Evolutionary conservation across 2,888 invertebrate genomes (phyloP), one percentile per base, ranked within the genome.

Genomic region (Diarsia dahlii): DNA sequence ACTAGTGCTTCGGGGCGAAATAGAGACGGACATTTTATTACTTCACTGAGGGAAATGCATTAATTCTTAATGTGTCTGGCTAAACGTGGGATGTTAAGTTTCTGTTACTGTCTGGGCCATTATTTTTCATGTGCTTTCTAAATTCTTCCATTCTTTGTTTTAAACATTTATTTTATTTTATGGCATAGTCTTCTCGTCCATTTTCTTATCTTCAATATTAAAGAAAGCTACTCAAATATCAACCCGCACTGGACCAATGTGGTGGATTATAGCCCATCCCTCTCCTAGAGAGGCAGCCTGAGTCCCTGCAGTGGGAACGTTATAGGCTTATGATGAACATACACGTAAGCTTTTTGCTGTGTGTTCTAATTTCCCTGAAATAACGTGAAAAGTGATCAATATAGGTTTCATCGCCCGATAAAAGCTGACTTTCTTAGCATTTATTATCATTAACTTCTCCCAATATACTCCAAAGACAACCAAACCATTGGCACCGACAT

Each of bases 401-500:
- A 39, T 6, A 12, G 39, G 12, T 20, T 62, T 39, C 20, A 39
- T 62, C 20, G 23, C 2, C 28, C 18, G 3, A 2, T 52, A 9
- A 20, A 63, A 34, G 2, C 5, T 6, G n/a, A 5, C 4, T n/a
- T 71, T 23, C 50, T 52, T 9, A 5, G 18, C 9, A 18, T 1
- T 34, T 48, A 48, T 39, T 39, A 28, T 50, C 15, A 48, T 3
- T 3, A 63, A 60, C 0, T 56, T 60, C 9, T 65, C 39, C 48
- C 20, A 63, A 56, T 18, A 67, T 56, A 45, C 54, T 71, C 34
- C 69, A 71, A 82, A 71, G 23, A 46, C 34, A 39, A 71, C 64
- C 58, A 68, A 72, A 63, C 15, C 52, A 56, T 69, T 63, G 54
- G 56, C 69, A 63, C 71, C 78, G 63, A 78, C 71, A 72, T 84